Conservation (phyloP, 2,797 vertebrate genomes). For the Gymnothorax javanicus region DNA sequence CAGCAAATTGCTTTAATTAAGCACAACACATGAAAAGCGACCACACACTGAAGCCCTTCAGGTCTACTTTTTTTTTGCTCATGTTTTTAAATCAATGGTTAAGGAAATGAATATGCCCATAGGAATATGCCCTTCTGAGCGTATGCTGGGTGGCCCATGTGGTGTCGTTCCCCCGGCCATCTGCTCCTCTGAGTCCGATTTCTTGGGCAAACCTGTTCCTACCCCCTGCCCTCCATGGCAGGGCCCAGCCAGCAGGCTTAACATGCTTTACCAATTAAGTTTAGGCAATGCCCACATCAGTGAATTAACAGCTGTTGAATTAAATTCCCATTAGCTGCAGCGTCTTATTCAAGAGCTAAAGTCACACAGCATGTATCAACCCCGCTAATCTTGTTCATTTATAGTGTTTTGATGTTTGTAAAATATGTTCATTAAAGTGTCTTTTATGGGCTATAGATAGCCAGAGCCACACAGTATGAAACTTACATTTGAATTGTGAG, state of each 20-base stretch:
- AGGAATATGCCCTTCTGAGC: constrained; percentile 55
- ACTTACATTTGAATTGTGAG: not conserved
- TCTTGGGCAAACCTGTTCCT: constrained; percentile 58
- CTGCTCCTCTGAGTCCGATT: constrained; percentile 43
- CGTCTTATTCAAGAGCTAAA: not conserved
- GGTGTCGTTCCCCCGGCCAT: constrained; percentile 20
- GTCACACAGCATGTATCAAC: not conserved
- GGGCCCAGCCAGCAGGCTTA: constrained; percentile 56
- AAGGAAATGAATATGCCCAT: constrained; percentile 58
- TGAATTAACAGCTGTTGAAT: constrained; percentile 48
- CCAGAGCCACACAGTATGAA: not conserved
- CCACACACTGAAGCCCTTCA: not conserved
- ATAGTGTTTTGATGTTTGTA: not conserved
- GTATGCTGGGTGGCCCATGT: constrained; percentile 61
- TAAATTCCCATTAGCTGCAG: constrained; percentile 34
- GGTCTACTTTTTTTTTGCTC: not conserved
- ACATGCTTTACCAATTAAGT: constrained; percentile 70
- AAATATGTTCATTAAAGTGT: not conserved
- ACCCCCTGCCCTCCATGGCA: constrained; percentile 17
- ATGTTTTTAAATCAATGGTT: constrained; percentile 28
- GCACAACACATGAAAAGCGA: not conserved
- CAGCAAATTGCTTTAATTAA: not conserved
- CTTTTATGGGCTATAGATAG: not conserved
- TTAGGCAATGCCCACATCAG: constrained; percentile 62
- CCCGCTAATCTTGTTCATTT: not conserved